Evolutionary conservation across 2,797 vertebrate genomes (phyloP), one percentile per base, ranked within the genome.

Genomic region (Coluber constrictor): DNA sequence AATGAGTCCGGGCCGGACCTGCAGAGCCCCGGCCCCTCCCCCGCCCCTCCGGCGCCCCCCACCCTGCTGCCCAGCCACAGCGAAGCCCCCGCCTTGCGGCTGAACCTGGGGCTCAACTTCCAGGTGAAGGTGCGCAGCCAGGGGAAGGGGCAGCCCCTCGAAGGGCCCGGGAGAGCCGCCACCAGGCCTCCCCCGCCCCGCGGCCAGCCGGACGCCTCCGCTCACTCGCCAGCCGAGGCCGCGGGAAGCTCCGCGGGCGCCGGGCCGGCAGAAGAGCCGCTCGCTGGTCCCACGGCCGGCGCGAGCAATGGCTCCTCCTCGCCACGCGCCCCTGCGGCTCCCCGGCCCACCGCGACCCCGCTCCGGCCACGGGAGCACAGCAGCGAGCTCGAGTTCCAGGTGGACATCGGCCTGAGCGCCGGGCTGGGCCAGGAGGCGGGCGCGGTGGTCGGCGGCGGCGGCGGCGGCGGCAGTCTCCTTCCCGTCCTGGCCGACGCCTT

Each of bases 101-200:
- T 97, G 90, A 97, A 97, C 93, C 90, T 97, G 92, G 97, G 96
- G 83, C 96, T 97, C n/a, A 97, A 97, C 89, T 96, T 97, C 92
- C 96, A 97, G 95, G 95, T 97, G 91, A 96, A 97, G 60, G 95
- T 97, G 90, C 96, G 95, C 86, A 95, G 96, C 70, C 92, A 92
- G 55, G 86, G 86, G 0, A 54, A 91, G 86, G 57, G 18, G 54
- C 56, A 43, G 86, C 27, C 12, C 2, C 86, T n/a, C 3, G 55
- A 59, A 12, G 93, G 90, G 3, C 25, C 37, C 0, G 79, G 57
- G 6, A 60, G 51, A 6, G 43, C 88, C 59, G 47, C 51, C 4
- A 15, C 54, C 3, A 54, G n/a, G 32, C 70, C 70, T 3, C 13
- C 88, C n/a, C n/a, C 16, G 57, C 54, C 92, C 79, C 74, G 59